These are phyloP conservation scores for Ceryle rudis DNA, from an alignment of 2,797 vertebrate genomes.

Conservation along the genomic window DNA sequence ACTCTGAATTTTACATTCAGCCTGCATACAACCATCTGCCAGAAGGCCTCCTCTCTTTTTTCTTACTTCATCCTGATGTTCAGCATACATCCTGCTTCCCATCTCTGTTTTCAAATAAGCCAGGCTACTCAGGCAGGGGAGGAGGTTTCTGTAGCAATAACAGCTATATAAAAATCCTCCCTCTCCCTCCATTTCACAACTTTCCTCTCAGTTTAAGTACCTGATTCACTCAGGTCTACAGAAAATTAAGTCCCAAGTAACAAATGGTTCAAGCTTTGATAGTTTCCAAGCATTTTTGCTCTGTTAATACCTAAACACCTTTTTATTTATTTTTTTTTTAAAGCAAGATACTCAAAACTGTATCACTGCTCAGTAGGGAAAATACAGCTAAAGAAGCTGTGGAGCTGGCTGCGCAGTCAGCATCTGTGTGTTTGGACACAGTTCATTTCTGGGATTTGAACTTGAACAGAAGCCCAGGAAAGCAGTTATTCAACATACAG, in stretches of 20 bases:
- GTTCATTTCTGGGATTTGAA: not conserved
- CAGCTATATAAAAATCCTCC: not conserved
- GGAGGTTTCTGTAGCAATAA: not conserved
- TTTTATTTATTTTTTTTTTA: not conserved
- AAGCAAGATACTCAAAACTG: not conserved
- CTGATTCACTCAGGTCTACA: not conserved
- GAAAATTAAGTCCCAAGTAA: not conserved
- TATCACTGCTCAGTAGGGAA: not conserved
- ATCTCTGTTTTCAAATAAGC: not conserved
- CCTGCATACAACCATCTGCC: not conserved
- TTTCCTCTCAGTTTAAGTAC: not conserved
- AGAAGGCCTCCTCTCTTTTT: not conserved
- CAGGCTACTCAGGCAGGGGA: not conserved
- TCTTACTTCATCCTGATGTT: not conserved
- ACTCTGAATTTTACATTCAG: not conserved
- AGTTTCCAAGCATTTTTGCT: not conserved
- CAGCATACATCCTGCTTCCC: not conserved
- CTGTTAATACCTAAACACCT: not conserved
- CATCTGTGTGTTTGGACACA: not conserved
- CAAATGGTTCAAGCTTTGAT: not conserved
- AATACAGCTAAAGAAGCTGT: not conserved
- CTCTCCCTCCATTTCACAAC: not conserved
- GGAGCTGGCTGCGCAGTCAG: not conserved
- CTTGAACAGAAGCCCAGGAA: not conserved
- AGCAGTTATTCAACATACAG: not conserved